Base-by-base conservation (phyloP, 1,140 invertebrate species). In the Condylostylus longicornis region DNA sequence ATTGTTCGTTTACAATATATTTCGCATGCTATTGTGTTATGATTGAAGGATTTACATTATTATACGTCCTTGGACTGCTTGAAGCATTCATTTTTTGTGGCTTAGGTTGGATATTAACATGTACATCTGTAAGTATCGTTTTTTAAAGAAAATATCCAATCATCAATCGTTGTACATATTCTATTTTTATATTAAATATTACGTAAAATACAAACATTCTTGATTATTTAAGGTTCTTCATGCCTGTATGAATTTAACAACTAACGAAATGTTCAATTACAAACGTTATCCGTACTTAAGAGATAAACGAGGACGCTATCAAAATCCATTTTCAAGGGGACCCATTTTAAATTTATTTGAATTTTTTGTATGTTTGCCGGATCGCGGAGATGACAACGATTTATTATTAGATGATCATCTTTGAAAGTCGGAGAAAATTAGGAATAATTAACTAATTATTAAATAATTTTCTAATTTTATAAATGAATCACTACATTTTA, bases 231-330 rank as follows among this genome's bases (percentile, higher is more conserved):
- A 87, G 82, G 73, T 87, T 21, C 61, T 86, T 7, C 82, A 87
- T 54, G 84, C 83, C 2, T 85, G 81, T 47, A 81, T 85, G 75
- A 93, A 91, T 64, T 61, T 93, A 12, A 94, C 88, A 7, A 91
- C 87, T 13, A 94, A 93, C 54, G 89, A 93, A 62, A 83, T 86
- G 77, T 85, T 91, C 49, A 90, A 90, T 64, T 85, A 85, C 49
- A 88, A 89, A 53, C 68, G 84, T 15, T 93, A 91, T 53, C 76
- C 82, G 0, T 91, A 94, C 54, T 58, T 93, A 35, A 66, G 83
- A 20, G 85, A 91, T 50, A 83, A 82, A 49, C 72, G 79, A 39
- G 88, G 87, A 1, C 74, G 79, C 43, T 90, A 87, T 49, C 74
- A 79, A 47, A 93, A 93, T 61, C 86, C 86, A 0, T 94, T 88